These are phyloP conservation scores for Panagrolaimus sp. DNA, from an alignment of 1,140 invertebrate species.

Conservation along the genomic window DNA sequence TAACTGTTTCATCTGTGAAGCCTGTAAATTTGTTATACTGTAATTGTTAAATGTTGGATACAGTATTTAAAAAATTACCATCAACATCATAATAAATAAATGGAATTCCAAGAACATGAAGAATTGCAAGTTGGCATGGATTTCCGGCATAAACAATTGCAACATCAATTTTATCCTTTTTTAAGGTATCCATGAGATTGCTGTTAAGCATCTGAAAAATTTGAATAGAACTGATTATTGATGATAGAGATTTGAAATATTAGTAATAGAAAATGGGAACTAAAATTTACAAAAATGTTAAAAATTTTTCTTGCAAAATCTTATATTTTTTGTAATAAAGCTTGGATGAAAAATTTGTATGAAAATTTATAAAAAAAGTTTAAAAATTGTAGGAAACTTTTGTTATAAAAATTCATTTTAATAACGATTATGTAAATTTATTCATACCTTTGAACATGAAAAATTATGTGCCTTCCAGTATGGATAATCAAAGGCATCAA, in stretches of 20 bases:
- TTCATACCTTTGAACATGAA: constrained; percentile 53
- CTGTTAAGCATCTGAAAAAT: constrained; percentile 54
- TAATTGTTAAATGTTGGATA: background rate
- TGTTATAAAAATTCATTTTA: no score
- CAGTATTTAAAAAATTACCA: constrained; percentile 9
- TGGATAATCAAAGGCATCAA: constrained; percentile 42
- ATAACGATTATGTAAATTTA: background rate
- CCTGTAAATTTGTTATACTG: constrained; percentile 23
- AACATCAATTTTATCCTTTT: constrained; percentile 53
- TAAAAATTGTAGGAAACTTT: background rate
- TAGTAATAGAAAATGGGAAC: no score
- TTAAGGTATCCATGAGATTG: constrained; percentile 53
- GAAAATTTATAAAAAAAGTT: background rate
- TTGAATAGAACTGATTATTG: background rate
- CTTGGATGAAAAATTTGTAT: no score
- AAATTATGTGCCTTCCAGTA: constrained; percentile 57
- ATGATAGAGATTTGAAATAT: no score
- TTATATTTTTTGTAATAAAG: background rate
- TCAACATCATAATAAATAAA: constrained; percentile 56
- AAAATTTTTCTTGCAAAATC: background rate
- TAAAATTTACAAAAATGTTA: background rate
- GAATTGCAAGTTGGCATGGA: constrained; percentile 52
- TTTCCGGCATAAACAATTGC: constrained; percentile 56
- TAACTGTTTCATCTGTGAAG: constrained; percentile 52
- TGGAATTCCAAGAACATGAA: constrained; percentile 51